These are phyloP conservation scores for Caenorhabditis tropicalis DNA, from an alignment of 1,140 invertebrate genomes.

Conservation along the genomic window DNA sequence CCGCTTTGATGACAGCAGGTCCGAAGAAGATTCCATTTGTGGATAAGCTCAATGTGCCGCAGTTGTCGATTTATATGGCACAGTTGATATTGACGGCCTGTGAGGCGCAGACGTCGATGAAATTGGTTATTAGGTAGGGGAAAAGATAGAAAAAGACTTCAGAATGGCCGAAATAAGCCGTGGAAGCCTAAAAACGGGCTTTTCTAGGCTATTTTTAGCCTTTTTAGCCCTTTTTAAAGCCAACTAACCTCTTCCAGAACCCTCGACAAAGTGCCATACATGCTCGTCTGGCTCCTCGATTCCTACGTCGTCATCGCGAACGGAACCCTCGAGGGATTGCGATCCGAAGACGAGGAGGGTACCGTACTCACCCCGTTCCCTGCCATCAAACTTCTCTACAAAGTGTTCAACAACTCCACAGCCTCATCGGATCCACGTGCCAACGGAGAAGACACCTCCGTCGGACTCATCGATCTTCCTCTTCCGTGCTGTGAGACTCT, in stretches of 20 bases:
- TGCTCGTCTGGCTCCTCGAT: slow-evolving; percentile 67
- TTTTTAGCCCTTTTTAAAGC: no score
- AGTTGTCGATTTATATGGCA: slow-evolving; percentile 56
- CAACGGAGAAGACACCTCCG: slow-evolving; percentile 65
- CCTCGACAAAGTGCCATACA: slow-evolving; percentile 59
- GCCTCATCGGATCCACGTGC: slow-evolving; percentile 64
- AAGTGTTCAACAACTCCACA: slow-evolving; percentile 60
- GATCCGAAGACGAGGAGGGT: neutral
- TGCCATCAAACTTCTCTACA: slow-evolving; percentile 64
- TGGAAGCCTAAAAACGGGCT: no score
- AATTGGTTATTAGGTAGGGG: slow-evolving; percentile 56
- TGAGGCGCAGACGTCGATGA: slow-evolving; percentile 63
- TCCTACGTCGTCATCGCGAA: slow-evolving; percentile 63
- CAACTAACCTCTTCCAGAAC: slow-evolving; percentile 49
- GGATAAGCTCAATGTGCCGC: slow-evolving; percentile 42
- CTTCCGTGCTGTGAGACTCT: slow-evolving; percentile 54
- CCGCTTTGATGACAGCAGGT: neutral
- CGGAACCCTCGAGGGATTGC: slow-evolving; percentile 51
- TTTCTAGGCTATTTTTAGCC: no score
- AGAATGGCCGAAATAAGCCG: no score
- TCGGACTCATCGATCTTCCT: slow-evolving; percentile 63
- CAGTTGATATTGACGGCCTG: slow-evolving; percentile 62
- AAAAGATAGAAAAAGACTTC: no score
- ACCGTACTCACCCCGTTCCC: slow-evolving; percentile 57
- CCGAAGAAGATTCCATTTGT: slow-evolving; percentile 1